These are phyloP conservation scores for Pachyramphus minor DNA, from an alignment of 2,113 vertebrate species.

Conservation along the genomic window DNA sequence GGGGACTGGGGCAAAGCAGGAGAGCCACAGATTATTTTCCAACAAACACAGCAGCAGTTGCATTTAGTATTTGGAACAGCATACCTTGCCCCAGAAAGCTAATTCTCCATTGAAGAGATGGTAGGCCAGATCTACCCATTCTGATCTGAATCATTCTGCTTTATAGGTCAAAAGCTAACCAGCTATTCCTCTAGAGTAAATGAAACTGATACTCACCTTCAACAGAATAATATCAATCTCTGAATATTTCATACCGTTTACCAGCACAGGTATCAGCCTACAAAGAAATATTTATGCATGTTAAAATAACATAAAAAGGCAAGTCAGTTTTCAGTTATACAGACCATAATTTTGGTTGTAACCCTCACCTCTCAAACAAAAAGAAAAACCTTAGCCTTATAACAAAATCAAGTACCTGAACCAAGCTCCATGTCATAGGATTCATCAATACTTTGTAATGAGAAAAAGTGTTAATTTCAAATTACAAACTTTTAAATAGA, in stretches of 20 bases:
- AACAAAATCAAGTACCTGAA: not conserved
- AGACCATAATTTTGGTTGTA: not conserved
- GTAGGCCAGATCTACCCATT: not conserved
- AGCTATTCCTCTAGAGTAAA: not conserved
- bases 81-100: not conserved
- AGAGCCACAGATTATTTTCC: not conserved
- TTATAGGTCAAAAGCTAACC: not conserved
- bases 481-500: not conserved
- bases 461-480: not conserved
- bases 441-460: not conserved
- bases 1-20: not conserved
- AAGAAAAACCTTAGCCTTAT: not conserved
- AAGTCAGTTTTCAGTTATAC: not conserved
- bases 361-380: accelerated
- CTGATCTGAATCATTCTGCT: not conserved
- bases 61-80: not conserved
- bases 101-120: not conserved
- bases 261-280: slow-evolving; percentile 93
- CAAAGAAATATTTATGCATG: slow-evolving; percentile 15
- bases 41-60: accelerated
- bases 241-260: slow-evolving; percentile 98
- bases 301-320: not conserved
- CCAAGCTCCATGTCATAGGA: not conserved
- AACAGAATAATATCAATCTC: slow-evolving; percentile 98
- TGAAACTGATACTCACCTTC: slow-evolving; percentile 81